phyloP scores from a whole-genome alignment of 92 coral and sea anemone genomes.

The Umimayanthus chanpuru region DNA sequence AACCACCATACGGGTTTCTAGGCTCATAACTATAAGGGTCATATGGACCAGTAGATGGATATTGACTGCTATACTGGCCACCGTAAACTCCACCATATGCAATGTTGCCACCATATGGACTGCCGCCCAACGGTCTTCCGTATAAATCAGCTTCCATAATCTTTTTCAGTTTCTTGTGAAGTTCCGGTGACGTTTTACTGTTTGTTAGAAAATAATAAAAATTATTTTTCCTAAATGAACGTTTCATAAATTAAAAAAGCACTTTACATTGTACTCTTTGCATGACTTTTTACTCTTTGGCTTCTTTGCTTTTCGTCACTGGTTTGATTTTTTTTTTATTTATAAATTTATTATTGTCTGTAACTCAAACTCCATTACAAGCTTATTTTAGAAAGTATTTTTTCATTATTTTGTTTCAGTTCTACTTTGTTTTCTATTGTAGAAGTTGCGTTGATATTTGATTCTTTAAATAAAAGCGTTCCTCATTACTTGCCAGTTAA shows the following conservation, averaged over 20 bases:
- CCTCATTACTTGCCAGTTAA: too few relatives aligned
- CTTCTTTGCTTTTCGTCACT: too few relatives aligned
- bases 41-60: slow-evolving; percentile 1
- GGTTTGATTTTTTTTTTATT: too few relatives aligned
- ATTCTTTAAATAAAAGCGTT: too few relatives aligned
- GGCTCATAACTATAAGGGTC: slow-evolving; percentile 1
- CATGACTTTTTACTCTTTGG: too few relatives aligned
- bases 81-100: background rate
- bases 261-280: too few relatives aligned
- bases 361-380: too few relatives aligned
- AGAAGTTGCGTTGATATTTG: too few relatives aligned
- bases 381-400: too few relatives aligned
- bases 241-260: background rate
- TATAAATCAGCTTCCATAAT: slow-evolving; percentile 21
- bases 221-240: background rate
- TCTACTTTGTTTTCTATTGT: too few relatives aligned
- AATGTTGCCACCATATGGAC: background rate
- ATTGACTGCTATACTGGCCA: background rate
- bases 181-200: slow-evolving; percentile 32
- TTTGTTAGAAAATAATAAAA: background rate
- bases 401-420: too few relatives aligned
- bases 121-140: slow-evolving; percentile 28
- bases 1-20: background rate
- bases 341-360: too few relatives aligned
- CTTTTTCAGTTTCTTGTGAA: slow-evolving; percentile 20